phyloP scores from a whole-genome alignment of 2,797 vertebrate genomes.

The Falco columbarius region DNA sequence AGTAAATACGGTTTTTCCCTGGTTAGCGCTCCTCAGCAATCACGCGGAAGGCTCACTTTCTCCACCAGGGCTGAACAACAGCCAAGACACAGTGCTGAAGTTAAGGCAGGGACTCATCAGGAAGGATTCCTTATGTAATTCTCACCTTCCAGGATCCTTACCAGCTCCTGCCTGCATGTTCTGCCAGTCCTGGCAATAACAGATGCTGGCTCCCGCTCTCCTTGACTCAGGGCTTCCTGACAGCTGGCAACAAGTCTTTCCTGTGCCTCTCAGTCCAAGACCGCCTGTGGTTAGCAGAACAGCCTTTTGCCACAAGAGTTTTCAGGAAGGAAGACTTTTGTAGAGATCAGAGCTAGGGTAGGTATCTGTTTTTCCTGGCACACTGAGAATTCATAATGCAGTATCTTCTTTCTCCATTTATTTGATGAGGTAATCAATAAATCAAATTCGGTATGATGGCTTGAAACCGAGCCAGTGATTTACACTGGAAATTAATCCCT shows the following conservation, averaged over 20 bases:
- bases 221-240: conserved; percentile 31
- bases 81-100: not conserved
- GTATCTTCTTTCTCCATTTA: not conserved
- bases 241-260: conserved; percentile 41
- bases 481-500: conserved; percentile 47
- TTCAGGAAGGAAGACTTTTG: not conserved
- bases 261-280: not conserved
- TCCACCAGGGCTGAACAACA: not conserved
- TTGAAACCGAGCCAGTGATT: conserved; percentile 27
- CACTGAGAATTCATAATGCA: not conserved
- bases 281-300: not conserved
- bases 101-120: not conserved
- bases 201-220: conserved; percentile 37
- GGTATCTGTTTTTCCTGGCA: not conserved
- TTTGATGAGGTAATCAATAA: conserved; percentile 55
- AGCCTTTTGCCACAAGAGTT: not conserved
- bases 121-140: conserved; percentile 55
- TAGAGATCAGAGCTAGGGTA: not conserved
- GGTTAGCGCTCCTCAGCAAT: not conserved
- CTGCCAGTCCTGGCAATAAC: conserved; percentile 17
- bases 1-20: not conserved
- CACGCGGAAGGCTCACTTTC: not conserved
- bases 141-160: conserved; percentile 56
- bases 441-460: conserved; percentile 22
- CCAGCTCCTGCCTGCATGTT: conserved; percentile 35